phyloP scores from a whole-genome alignment of 2,797 vertebrate species.

The Mormyrus hasselquistii region DNA sequence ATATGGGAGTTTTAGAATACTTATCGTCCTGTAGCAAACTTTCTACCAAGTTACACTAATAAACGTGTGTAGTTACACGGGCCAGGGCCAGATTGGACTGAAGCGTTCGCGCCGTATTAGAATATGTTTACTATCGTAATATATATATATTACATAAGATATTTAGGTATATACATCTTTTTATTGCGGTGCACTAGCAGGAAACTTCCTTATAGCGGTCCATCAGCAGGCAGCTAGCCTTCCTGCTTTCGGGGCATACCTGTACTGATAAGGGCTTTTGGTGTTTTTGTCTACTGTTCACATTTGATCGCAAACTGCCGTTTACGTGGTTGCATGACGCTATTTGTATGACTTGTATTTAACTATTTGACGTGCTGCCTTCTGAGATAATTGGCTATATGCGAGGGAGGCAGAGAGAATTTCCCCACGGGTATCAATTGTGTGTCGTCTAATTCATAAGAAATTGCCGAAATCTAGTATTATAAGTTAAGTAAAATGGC shows the following conservation, averaged over 20 bases:
- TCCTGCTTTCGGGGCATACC: neutral
- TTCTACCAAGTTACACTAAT: neutral
- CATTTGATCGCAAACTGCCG: neutral
- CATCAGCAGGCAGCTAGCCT: neutral
- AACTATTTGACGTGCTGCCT: neutral
- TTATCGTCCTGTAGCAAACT: neutral
- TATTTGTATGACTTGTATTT: neutral
- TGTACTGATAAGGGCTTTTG: neutral
- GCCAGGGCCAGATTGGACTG: neutral
- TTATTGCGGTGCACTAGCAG: neutral
- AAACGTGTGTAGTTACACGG: neutral
- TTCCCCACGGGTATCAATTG: too few relatives aligned
- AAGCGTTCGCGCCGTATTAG: neutral
- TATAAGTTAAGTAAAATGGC: neutral
- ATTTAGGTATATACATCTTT: neutral
- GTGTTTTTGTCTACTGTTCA: neutral
- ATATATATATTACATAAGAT: neutral
- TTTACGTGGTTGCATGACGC: neutral
- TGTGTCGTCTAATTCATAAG: neutral
- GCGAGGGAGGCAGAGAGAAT: neutral
- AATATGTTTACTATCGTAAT: neutral
- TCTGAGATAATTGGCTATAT: neutral
- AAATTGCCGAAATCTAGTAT: neutral
- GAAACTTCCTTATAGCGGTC: neutral
- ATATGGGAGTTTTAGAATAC: neutral